phyloP scores from a whole-genome alignment of 2,888 invertebrate species.

The Limenitis camilla region DNA sequence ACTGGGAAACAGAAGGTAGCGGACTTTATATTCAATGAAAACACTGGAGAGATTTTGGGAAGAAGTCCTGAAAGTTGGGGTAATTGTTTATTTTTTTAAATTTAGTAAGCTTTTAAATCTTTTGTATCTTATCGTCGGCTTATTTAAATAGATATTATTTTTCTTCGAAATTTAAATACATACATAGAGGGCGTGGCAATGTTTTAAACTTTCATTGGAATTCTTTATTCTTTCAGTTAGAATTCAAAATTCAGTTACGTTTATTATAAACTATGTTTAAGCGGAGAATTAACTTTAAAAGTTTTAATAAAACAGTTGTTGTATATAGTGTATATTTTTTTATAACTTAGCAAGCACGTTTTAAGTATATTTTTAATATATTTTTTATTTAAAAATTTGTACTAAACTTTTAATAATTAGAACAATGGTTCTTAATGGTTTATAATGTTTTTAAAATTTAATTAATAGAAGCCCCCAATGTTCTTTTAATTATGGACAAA shows the following conservation, averaged over 20 bases:
- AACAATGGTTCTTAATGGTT: no score
- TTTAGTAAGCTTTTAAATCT: not conserved
- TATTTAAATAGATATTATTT: not conserved
- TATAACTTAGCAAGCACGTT: no score
- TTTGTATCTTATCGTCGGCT: not conserved
- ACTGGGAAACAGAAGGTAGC: constrained; percentile 34
- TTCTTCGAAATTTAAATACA: not conserved
- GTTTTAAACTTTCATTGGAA: not conserved
- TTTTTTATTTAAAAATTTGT: no score
- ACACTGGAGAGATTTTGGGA: constrained; percentile 60
- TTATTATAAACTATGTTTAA: no score
- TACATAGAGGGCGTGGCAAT: constrained; percentile 25
- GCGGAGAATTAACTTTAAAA: no score
- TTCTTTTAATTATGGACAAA: constrained; percentile 6
- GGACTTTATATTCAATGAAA: constrained; percentile 56
- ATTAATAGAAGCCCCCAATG: constrained; percentile 5
- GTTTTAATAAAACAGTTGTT: no score
- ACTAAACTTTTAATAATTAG: no score
- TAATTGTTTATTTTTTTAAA: constrained; percentile 35
- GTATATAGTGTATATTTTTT: no score
- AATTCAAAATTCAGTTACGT: no score
- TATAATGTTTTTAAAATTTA: no score
- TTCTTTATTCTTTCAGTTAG: no score
- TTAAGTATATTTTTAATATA: no score
- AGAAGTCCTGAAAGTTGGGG: constrained; percentile 72